A percentile compares a stretch with the other conserved stretches of the same genome.
Conservation (phyloP, 2,888 invertebrate genomes). For the Colostygia pectinataria region DNA sequence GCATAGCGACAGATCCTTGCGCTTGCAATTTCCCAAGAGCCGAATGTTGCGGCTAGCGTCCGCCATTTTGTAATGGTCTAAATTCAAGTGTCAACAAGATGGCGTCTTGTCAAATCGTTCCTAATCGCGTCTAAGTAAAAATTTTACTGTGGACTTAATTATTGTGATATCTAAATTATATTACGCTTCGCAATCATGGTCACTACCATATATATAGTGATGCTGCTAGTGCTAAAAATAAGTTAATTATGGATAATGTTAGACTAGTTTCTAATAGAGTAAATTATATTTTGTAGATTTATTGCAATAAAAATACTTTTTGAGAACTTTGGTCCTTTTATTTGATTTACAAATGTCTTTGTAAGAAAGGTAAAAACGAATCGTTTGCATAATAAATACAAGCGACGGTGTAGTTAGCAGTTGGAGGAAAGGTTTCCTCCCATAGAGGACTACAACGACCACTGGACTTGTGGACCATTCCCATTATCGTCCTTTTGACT, state of each 20-base stretch:
- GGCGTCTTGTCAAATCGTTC: conserved; percentile 26
- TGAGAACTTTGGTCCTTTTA: conserved; percentile 32
- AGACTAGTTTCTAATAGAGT: conserved; percentile 19
- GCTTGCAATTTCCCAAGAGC: conserved; percentile 71
- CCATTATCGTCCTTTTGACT: too few relatives aligned
- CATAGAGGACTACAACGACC: too few relatives aligned
- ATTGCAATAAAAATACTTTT: conserved; percentile 28
- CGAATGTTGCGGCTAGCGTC: conserved; percentile 56
- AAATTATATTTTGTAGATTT: conserved; percentile 31
- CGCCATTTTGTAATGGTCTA: conserved; percentile 48
- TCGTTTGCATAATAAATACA: too few relatives aligned
- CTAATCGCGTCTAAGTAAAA: conserved; percentile 21
- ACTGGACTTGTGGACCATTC: too few relatives aligned
- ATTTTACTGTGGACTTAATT: conserved; percentile 3
- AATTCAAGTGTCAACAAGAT: conserved; percentile 52
- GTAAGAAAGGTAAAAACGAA: too few relatives aligned
- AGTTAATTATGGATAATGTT: conserved; percentile 25
- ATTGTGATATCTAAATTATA: not conserved
- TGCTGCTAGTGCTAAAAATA: conserved; percentile 19
- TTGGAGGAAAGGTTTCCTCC: too few relatives aligned
- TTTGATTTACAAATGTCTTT: conserved; percentile 4
- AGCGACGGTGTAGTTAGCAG: too few relatives aligned
- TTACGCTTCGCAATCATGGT: conserved; percentile 3
- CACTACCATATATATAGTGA: too few relatives aligned
- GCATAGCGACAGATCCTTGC: conserved; percentile 72